Base-by-base conservation (phyloP, 2,113 vertebrate genomes). In the Paedocypris sp. region DNA sequence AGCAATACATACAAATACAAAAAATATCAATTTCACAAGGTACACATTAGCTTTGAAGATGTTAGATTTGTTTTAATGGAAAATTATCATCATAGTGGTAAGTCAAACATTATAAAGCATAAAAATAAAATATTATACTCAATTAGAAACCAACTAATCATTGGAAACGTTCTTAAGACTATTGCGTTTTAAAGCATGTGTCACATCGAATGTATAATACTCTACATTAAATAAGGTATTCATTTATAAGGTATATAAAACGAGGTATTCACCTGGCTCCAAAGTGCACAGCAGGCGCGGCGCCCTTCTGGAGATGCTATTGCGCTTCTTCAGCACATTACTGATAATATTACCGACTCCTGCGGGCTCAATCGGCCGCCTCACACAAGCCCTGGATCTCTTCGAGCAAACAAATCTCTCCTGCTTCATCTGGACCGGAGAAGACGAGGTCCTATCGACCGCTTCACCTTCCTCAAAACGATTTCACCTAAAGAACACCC, bases 231-330 rank as follows among this genome's bases (percentile, higher is more conserved):
- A n/a, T n/a, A n/a, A n/a, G n/a, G n/a, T n/a, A n/a, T n/a, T n/a
- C n/a, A n/a, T n/a, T n/a, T n/a, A 23, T 15, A 33, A 41, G 16
- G 3, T 6, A 6, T 3, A 7, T 23, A 36, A 49, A n/a, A 3
- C 12, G 8, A 22, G 38, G 38, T 8, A 22, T 36, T 80, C 85
- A 98, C 94, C 94, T 89, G 94, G 94, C 80, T 97, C 94, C 54
- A 98, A 79, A 15, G 93, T 97, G 86, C 94, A 98, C 32, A 98
- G 90, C 75, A 98, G 85, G 64, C 91, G 86, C 10, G 94, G 94
- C 6, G 94, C 94, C 26, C 91, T 95, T 56, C 93, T 79, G 36
- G 93, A 89, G 51, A 98, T 97, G 74, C 91, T 90, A 85, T 86
- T 94, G 57, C 94, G 85, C 49, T 95, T 98, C 87, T 86, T 94